Percentiles rank a stretch among this genome's conserved stretches.
These are phyloP conservation scores for Chamaea fasciata DNA, from an alignment of 2,113 vertebrate species.

Conservation along the genomic window DNA sequence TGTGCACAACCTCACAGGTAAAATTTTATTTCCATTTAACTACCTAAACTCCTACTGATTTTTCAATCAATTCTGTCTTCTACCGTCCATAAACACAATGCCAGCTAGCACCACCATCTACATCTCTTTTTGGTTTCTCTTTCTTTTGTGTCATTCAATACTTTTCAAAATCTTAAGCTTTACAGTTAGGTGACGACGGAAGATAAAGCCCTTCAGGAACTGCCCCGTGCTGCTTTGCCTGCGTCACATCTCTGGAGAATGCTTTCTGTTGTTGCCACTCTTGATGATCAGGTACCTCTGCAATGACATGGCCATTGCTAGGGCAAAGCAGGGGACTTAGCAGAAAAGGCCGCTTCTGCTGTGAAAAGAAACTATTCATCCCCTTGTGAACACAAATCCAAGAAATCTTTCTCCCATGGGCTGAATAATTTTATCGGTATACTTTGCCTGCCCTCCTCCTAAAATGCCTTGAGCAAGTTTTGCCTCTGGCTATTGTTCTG, in stretches of 20 bases:
- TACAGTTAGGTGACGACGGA: not conserved
- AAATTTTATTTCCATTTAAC: not conserved
- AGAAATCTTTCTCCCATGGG: not conserved
- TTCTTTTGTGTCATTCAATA: not conserved
- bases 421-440: not conserved
- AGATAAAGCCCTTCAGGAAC: not conserved
- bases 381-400: not conserved
- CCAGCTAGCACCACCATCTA: not conserved
- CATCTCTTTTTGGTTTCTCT: not conserved
- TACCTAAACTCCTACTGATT: not conserved
- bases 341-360: not conserved
- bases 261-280: not conserved
- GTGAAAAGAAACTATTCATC: not conserved
- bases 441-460: not conserved
- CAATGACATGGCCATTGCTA: not conserved
- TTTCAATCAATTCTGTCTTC: not conserved
- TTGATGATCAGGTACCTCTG: not conserved
- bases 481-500: not conserved
- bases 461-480: not conserved
- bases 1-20: not conserved
- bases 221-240: not conserved
- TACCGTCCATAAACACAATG: not conserved
- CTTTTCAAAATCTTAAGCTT: not conserved
- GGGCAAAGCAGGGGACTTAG: not conserved
- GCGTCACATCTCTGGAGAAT: not conserved